Base-by-base conservation (phyloP, 1,140 invertebrate genomes). In the Steinernema khuongi region DNA sequence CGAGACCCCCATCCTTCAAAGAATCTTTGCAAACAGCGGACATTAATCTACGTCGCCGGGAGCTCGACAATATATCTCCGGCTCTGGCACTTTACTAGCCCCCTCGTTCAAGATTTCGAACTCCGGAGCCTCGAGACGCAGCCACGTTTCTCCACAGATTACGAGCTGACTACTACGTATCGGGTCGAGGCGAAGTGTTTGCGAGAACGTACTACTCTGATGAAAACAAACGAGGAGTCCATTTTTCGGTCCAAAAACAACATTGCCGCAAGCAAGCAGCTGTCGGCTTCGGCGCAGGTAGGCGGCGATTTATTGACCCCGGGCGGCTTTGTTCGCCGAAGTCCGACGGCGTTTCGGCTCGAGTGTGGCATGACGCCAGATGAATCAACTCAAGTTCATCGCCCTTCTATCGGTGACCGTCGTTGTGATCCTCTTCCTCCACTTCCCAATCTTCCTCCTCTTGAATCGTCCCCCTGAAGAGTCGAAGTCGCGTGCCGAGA, bases 221-320 rank as follows among this genome's bases (percentile, higher is more conserved):
- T 17, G 50, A 60, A 60, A 60, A 60, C 50, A 60, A 14, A 22
- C 4, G 11, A 14, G 11, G 22, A 7, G 50, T 11, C 50, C 14
- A 7, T 22, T 22, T 60, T 22, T 60, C 19, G 36, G n/a, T 11
- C 36, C 50, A 60, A 60, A 60, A 60, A 60, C 50, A 60, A 60
- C 50, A 60, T 60, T 60, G 50, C 50, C 50, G 50, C 50, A 60
- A 60, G 50, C 4, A 22, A 22, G 7, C 7, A 22, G 7, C 19
- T 7, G 7, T 26, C 50, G n/a, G 50, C 50, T 26, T 7, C 50
- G 50, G 50, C 50, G 26, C 50, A 60, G 50, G 11, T 60, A 60
- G 50, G 36, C n/a, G 36, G 50, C 50, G 50, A 60, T 60, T 60
- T 60, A 60, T 60, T 60, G 50, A 60, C 50, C 50, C 50, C 26